A percentile compares a stretch with the other conserved stretches of the same genome.
These are phyloP conservation scores for Bergia puertoricense DNA, from an alignment of 92 coral and sea anemone species.

Conservation along the genomic window DNA sequence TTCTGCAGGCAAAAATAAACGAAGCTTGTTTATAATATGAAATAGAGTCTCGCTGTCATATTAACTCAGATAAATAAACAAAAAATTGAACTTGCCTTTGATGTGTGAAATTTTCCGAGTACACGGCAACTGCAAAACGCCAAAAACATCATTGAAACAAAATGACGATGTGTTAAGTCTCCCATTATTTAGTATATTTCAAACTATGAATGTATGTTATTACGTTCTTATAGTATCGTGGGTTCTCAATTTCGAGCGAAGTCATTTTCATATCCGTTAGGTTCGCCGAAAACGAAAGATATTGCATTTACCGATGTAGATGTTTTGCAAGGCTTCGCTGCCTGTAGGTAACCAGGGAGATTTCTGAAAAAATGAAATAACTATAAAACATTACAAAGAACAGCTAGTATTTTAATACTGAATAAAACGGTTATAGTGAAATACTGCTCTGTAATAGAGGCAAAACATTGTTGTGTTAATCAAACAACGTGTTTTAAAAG, in stretches of 20 bases:
- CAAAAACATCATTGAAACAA: background rate
- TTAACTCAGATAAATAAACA: background rate
- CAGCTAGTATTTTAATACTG: background rate
- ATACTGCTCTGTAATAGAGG: background rate
- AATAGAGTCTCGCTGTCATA: background rate
- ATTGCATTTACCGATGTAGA: background rate
- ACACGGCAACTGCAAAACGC: background rate
- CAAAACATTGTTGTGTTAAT: background rate
- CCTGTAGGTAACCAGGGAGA: background rate
- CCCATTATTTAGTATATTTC: background rate
- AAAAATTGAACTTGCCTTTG: background rate
- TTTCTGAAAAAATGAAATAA: background rate
- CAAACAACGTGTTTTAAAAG: background rate
- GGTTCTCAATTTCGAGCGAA: background rate
- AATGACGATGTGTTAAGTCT: background rate
- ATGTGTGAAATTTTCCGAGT: background rate
- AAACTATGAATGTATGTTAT: background rate
- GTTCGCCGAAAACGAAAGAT: background rate
- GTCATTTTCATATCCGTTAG: background rate
- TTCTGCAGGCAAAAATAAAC: background rate
- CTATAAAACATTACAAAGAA: background rate
- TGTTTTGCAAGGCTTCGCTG: background rate
- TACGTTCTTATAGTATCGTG: background rate
- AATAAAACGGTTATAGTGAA: background rate
- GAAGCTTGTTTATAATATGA: background rate